Percentiles rank a stretch among this genome's conserved stretches.
phyloP scores from a whole-genome alignment of 1,140 invertebrate genomes.

The Drosophila auraria region DNA sequence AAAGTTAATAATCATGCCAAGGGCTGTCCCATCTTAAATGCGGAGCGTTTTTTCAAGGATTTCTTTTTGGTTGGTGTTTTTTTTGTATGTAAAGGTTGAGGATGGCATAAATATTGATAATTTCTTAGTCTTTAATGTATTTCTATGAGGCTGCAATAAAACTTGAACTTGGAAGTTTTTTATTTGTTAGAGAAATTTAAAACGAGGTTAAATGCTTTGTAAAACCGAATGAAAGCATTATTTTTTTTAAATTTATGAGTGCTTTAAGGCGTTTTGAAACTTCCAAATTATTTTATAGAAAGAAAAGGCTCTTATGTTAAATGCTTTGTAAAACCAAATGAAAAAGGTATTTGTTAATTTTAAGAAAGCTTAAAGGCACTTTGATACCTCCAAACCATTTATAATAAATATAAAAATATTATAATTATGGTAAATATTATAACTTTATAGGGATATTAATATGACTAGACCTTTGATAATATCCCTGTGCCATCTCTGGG shows the following conservation, averaged over 20 bases:
- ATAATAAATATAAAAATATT: no score
- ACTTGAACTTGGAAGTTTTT: no score
- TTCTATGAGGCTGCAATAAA: no score
- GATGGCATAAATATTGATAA: neutral
- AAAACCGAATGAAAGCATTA: no score
- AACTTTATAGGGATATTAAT: neutral
- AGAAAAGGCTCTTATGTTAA: no score
- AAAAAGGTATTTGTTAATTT: no score
- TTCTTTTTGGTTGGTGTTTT: neutral
- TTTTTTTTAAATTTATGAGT: no score
- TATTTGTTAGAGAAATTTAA: no score
- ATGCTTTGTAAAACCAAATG: no score
- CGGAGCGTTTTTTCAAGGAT: neutral
- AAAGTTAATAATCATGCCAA: slow-evolving; percentile 50
- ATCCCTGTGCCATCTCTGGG: neutral
- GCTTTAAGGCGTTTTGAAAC: no score
- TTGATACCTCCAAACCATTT: neutral
- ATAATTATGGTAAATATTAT: neutral
- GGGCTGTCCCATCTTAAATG: slow-evolving; percentile 26
- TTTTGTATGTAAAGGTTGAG: neutral
- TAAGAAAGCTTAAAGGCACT: neutral
- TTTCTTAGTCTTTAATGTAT: neutral
- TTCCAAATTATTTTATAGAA: no score
- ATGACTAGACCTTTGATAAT: neutral
- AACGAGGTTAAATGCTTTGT: no score